These are phyloP conservation scores for Caenorhabditis sp. DNA, from an alignment of 2,888 invertebrate genomes.

Conservation along the genomic window DNA sequence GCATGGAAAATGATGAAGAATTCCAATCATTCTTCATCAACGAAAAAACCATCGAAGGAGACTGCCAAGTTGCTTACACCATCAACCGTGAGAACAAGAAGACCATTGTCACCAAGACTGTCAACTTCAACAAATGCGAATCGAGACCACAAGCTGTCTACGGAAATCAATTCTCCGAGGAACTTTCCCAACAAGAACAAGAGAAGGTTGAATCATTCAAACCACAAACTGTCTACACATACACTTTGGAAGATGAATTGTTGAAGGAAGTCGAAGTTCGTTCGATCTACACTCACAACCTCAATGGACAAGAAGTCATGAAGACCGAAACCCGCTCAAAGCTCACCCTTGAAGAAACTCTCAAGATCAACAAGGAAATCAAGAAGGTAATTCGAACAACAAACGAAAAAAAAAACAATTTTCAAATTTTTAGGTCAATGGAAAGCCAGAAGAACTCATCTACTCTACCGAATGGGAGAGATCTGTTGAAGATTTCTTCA, in stretches of 20 bases:
- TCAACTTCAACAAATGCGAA: constrained; percentile 73
- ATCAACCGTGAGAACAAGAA: constrained; percentile 42
- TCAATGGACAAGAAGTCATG: constrained; percentile 46
- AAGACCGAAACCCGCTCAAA: constrained; percentile 45
- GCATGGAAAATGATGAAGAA: constrained; percentile 19
- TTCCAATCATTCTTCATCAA: constrained; percentile 37
- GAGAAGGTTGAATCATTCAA: not conserved
- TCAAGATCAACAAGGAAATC: constrained; percentile 38
- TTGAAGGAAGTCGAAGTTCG: constrained; percentile 49
- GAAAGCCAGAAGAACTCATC: constrained; percentile 45
- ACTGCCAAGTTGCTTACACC: constrained; percentile 60
- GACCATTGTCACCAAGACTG: constrained; percentile 59
- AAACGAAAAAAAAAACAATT: not conserved
- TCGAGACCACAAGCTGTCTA: constrained; percentile 57
- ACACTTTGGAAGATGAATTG: constrained; percentile 37
- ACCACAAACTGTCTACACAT: constrained; percentile 50
- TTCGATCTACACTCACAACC: constrained; percentile 43
- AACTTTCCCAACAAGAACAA: not conserved
- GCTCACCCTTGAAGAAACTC: constrained; percentile 37
- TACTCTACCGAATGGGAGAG: constrained; percentile 52
- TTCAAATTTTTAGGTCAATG: constrained; percentile 23
- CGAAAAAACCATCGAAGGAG: constrained; percentile 60
- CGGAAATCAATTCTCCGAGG: constrained; percentile 4
- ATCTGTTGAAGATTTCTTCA: constrained; percentile 52
- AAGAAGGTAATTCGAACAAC: constrained; percentile 13